phyloP scores from a whole-genome alignment of 2,113 vertebrate species.

The Oenanthe oenanthe region DNA sequence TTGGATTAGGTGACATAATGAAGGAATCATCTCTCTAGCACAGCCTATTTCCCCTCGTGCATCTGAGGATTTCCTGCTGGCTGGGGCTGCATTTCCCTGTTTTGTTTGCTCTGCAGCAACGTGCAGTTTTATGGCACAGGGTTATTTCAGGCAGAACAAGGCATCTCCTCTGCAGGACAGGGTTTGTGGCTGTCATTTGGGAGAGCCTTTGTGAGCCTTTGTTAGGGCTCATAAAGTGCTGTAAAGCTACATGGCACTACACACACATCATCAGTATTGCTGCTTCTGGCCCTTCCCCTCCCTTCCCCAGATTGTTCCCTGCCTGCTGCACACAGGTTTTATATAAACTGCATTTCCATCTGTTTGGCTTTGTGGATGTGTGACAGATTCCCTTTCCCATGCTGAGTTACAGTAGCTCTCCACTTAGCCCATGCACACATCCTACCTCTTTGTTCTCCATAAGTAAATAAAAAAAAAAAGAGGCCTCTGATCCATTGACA shows the following conservation, averaged over 20 bases:
- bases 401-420: neutral
- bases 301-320: neutral
- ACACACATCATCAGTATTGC: neutral
- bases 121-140: neutral
- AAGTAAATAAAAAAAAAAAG: neutral
- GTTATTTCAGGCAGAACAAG: neutral
- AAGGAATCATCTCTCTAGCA: neutral
- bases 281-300: neutral
- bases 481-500: neutral
- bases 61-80: slow-evolving; percentile 63
- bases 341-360: neutral
- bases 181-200: neutral
- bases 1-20: neutral
- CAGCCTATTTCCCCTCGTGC: slow-evolving; percentile 1
- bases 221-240: neutral
- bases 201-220: neutral
- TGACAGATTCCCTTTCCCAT: neutral
- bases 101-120: slow-evolving; percentile 1
- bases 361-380: neutral
- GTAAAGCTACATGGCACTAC: neutral
- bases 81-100: neutral
- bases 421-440: neutral
- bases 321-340: neutral
- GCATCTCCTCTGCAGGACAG: neutral
- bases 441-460: neutral